Conservation (phyloP, 2,888 invertebrate species). For the Caprella mutica region DNA sequence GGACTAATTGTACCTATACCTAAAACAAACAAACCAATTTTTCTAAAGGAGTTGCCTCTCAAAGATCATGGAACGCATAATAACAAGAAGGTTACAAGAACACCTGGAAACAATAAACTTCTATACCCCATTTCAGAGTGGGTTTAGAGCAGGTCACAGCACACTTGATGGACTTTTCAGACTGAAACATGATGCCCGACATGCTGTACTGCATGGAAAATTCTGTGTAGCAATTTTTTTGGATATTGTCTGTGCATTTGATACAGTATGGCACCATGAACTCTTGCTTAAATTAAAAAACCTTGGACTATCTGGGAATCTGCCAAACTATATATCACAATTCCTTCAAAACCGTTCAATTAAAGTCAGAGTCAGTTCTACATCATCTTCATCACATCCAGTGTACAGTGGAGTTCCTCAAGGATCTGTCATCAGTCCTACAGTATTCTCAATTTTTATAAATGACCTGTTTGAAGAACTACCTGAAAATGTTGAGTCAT, state of each 20-base stretch:
- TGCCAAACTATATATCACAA: neutral
- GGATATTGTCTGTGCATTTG: neutral
- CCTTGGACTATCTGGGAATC: neutral
- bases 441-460: neutral
- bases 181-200: neutral
- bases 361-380: neutral
- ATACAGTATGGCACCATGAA: neutral
- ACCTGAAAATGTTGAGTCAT: neutral
- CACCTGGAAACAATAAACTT: neutral
- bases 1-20: neutral
- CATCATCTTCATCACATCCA: neutral
- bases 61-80: neutral
- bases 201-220: neutral
- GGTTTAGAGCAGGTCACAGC: neutral
- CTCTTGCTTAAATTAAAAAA: neutral
- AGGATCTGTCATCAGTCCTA: neutral
- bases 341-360: neutral
- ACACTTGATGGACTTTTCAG: neutral
- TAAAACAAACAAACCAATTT: neutral
- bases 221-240: neutral
- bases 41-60: too few relatives aligned
- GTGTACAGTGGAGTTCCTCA: neutral
- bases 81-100: neutral
- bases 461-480: neutral
- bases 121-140: neutral